A percentile compares a stretch with the other conserved stretches of the same genome.
phyloP scores from a whole-genome alignment of 1,140 invertebrate genomes.

The Brachystomella parvula region DNA sequence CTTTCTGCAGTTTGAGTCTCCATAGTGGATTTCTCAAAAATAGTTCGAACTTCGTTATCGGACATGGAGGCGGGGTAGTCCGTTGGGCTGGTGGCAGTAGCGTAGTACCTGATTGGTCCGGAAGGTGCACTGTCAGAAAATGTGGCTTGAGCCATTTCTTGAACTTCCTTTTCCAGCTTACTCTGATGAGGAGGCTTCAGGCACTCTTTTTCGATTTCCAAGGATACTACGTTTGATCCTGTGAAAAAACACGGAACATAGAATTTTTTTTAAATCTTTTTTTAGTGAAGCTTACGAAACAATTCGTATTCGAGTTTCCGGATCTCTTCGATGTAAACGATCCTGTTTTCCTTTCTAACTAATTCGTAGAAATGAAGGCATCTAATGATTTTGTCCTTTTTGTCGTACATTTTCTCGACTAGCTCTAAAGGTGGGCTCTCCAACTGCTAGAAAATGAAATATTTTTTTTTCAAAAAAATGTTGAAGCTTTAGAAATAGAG shows the following conservation, averaged over 20 bases:
- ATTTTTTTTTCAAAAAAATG: background rate
- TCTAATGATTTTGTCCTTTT: conserved; percentile 8
- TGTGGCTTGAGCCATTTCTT: background rate
- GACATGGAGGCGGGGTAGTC: background rate
- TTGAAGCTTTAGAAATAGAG: background rate
- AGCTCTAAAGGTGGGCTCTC: background rate
- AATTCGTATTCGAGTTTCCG: conserved; percentile 4
- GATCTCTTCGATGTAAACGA: background rate
- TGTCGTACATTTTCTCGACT: conserved; percentile 1
- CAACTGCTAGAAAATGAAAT: background rate
- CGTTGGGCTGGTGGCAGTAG: background rate
- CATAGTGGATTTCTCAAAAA: conserved; percentile 2
- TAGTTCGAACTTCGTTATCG: background rate
- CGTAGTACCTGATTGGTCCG: background rate
- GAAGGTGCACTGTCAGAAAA: background rate
- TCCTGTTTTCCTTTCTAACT: background rate
- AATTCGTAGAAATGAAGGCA: conserved; percentile 9
- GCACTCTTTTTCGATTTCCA: background rate
- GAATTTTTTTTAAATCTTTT: background rate
- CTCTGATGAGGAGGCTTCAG: background rate
- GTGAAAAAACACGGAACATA: background rate
- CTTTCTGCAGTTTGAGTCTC: background rate
- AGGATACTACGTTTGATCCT: background rate
- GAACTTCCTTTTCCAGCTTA: background rate
- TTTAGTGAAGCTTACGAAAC: conserved; percentile 1